A percentile compares a stretch with the other conserved stretches of the same genome.
Conservation (phyloP, 1,140 invertebrate species). For the Vollenhovia emeryi region DNA sequence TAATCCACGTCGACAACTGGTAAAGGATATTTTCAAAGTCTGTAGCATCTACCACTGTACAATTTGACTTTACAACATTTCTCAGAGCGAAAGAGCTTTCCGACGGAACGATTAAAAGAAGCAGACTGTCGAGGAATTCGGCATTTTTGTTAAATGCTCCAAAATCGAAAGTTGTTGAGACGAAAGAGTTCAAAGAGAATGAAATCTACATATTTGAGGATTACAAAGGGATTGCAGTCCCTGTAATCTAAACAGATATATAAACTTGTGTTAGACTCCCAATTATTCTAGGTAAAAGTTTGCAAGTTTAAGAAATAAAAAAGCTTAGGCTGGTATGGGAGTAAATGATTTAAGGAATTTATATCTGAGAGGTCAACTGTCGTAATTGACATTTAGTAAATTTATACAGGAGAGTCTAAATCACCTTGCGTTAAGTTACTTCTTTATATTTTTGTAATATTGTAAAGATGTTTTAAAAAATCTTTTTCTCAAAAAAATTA, state of each 20-base stretch:
- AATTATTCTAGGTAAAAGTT: not conserved
- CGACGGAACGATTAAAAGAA: not conserved
- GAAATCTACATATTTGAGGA: not conserved
- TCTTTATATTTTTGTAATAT: too few species aligned
- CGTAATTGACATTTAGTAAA: too few species aligned
- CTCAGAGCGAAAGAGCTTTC: not conserved
- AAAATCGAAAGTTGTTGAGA: not conserved
- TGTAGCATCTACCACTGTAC: not conserved
- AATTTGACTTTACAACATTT: not conserved
- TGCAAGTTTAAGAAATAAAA: not conserved
- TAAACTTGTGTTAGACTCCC: not conserved
- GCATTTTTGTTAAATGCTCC: not conserved
- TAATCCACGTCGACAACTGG: not conserved
- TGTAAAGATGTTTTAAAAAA: too few species aligned
- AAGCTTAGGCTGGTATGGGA: not conserved
- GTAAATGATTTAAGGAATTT: not conserved
- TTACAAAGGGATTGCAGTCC: not conserved
- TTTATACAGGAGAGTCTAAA: too few species aligned
- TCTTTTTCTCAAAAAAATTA: too few species aligned
- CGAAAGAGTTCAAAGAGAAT: not conserved
- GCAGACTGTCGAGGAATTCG: not conserved
- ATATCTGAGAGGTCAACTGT: too few species aligned
- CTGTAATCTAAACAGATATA: not conserved
- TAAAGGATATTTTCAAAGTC: constrained; percentile 6
- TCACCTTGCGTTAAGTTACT: too few species aligned